A percentile compares a stretch with the other conserved stretches of the same genome.
Conservation (phyloP, 2,797 vertebrate species). For the Sphenodon punctatus region DNA sequence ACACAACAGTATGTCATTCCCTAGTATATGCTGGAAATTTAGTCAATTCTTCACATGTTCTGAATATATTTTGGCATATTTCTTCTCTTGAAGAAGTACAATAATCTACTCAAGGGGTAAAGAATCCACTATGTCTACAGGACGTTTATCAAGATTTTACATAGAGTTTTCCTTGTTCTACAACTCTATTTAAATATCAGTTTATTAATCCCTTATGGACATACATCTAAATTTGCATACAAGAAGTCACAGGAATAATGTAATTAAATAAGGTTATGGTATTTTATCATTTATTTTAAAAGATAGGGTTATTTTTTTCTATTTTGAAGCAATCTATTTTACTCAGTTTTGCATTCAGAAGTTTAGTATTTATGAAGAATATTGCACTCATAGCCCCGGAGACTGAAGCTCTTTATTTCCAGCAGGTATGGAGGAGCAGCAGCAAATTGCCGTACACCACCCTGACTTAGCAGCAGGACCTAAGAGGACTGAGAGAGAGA, state of each 20-base stretch:
- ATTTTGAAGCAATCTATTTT: not conserved
- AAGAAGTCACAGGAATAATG: not conserved
- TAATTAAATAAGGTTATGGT: not conserved
- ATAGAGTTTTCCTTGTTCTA: not conserved
- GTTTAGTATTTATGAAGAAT: not conserved
- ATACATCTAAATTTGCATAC: not conserved
- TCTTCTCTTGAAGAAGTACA: not conserved
- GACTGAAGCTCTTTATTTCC: fast-evolving
- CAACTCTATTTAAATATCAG: not conserved
- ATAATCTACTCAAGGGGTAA: not conserved
- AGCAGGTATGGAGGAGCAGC: too few species aligned
- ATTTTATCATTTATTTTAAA: not conserved
- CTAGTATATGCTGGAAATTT: fast-evolving
- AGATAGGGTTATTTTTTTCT: not conserved
- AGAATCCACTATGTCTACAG: not conserved
- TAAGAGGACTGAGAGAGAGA: not conserved
- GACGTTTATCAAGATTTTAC: not conserved
- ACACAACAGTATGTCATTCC: not conserved
- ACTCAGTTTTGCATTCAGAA: not conserved
- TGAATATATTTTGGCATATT: not conserved
- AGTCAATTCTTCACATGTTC: not conserved
- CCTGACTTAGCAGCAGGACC: not conserved
- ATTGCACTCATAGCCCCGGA: not conserved
- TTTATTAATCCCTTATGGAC: not conserved
- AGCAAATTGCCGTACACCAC: too few species aligned